These are phyloP conservation scores for Eleutherodactylus coqui DNA, from an alignment of 2,797 vertebrate genomes.

Conservation along the genomic window DNA sequence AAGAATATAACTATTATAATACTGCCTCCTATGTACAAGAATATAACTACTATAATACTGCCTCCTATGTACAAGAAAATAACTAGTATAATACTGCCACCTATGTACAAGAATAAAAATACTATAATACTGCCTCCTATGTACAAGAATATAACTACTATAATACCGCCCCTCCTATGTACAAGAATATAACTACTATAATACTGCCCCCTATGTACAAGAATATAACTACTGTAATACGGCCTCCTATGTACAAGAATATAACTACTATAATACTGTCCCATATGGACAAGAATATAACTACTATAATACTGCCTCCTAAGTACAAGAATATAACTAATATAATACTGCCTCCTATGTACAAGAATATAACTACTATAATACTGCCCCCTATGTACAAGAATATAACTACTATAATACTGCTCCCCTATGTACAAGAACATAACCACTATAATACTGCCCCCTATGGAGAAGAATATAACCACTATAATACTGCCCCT, in stretches of 20 bases:
- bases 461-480: too few relatives aligned
- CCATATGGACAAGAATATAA: background rate
- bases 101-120: background rate
- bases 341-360: background rate
- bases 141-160: background rate
- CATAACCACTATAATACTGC: background rate
- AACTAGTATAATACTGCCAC: background rate
- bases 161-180: background rate
- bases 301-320: background rate
- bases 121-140: background rate
- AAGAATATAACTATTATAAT: background rate
- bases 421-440: background rate
- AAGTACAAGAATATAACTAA: too few relatives aligned
- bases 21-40: too few relatives aligned
- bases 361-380: background rate
- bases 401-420: conserved; percentile 2
- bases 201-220: background rate
- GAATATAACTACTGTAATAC: conserved; percentile 9
- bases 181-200: conserved; percentile 7
- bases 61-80: background rate
- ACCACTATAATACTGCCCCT: background rate
- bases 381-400: background rate
- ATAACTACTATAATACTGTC: conserved; percentile 1
- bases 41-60: too few relatives aligned
- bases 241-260: background rate